Conservation (phyloP, 2,113 vertebrate species). For the Oncorhynchus keta region DNA sequence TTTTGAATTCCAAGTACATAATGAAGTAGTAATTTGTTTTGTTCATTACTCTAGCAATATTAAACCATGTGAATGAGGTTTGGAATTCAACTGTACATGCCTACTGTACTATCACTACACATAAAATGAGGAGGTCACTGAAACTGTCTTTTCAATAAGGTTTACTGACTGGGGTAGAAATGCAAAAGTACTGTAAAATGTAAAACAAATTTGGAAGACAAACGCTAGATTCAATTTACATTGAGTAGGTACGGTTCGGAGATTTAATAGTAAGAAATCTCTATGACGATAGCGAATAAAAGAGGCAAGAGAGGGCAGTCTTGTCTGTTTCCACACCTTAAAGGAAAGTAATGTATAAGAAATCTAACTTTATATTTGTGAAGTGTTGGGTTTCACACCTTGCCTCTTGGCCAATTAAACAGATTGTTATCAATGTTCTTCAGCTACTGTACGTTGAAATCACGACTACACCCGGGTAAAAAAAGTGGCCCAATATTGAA, state of each 20-base stretch:
- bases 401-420: not conserved
- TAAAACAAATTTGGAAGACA: not conserved
- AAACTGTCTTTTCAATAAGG: not conserved
- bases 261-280: no score
- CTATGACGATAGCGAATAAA: no score
- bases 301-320: no score
- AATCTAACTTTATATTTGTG: not conserved
- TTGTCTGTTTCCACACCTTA: no score
- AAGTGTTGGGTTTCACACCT: not conserved
- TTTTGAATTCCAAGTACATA: not conserved
- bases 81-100: not conserved
- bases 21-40: not conserved
- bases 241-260: no score
- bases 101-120: not conserved
- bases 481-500: slow-evolving; percentile 15
- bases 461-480: slow-evolving; percentile 25
- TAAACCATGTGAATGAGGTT: not conserved
- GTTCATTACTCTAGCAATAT: not conserved
- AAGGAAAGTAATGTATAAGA: not conserved
- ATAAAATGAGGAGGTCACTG: not conserved
- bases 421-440: not conserved
- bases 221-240: no score
- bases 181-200: not conserved
- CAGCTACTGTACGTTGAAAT: slow-evolving; percentile 10
- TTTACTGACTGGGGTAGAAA: not conserved